phyloP scores from a whole-genome alignment of 2,113 vertebrate species.

The Gobio gobio region DNA sequence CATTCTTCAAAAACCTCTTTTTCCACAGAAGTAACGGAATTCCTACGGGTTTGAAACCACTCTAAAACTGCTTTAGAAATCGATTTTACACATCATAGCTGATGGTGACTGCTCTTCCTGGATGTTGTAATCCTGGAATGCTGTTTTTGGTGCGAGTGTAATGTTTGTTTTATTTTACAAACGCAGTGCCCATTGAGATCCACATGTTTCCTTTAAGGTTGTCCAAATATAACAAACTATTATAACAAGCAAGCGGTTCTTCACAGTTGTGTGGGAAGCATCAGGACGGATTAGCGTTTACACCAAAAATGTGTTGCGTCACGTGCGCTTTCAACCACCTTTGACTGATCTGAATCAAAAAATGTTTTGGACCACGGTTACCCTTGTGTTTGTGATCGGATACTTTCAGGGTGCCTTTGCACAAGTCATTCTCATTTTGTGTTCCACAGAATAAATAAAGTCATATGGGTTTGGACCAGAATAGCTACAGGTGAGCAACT shows the following conservation, averaged over 20 bases:
- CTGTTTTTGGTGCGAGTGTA: not conserved
- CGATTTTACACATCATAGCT: not conserved
- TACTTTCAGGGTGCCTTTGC: not conserved
- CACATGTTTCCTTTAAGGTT: conserved; percentile 4
- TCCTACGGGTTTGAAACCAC: not conserved
- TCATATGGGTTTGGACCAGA: too few species aligned
- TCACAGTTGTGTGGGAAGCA: not conserved
- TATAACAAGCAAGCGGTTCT: not conserved
- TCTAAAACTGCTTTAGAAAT: not conserved
- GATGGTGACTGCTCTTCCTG: conserved; percentile 8
- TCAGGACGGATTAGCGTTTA: not conserved
- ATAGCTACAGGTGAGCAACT: not conserved
- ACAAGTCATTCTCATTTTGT: too few species aligned
- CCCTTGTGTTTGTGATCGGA: not conserved
- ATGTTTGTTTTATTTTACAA: conserved; percentile 14
- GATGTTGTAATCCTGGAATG: conserved; percentile 12
- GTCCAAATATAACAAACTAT: not conserved
- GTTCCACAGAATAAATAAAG: too few species aligned
- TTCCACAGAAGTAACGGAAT: not conserved
- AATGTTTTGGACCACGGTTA: not conserved
- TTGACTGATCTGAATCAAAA: not conserved
- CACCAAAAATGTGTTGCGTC: not conserved
- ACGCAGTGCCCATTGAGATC: not conserved
- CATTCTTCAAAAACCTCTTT: not conserved
- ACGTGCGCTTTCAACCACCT: not conserved